phyloP scores from a whole-genome alignment of 2,113 vertebrate genomes.

The Neotragus moschatus region DNA sequence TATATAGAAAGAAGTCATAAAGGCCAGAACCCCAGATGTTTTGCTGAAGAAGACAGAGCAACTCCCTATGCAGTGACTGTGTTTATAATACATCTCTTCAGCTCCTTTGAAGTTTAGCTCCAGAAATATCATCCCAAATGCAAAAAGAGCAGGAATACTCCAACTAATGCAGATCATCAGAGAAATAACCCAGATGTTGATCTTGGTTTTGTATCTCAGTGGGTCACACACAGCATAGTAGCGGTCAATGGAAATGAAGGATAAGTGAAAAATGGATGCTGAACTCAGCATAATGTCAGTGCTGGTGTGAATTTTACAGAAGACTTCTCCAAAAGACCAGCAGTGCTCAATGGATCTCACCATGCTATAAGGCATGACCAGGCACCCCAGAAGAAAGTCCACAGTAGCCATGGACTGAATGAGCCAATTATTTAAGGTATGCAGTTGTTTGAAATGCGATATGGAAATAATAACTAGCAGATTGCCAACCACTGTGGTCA shows the following conservation, averaged over 20 bases:
- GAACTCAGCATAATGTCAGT: constrained; percentile 84
- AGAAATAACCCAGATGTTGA: constrained; percentile 72
- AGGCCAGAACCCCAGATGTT: constrained; percentile 78
- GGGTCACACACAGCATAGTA: constrained; percentile 85
- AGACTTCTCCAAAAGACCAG: constrained; percentile 86
- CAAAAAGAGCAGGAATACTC: constrained; percentile 81
- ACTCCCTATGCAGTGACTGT: constrained; percentile 76
- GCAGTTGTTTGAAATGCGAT: constrained; percentile 84
- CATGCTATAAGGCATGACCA: constrained; percentile 90
- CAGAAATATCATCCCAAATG: constrained; percentile 86
- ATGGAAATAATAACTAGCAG: constrained; percentile 85
- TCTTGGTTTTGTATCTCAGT: constrained; percentile 82
- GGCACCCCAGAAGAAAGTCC: constrained; percentile 83
- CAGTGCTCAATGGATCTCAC: constrained; percentile 84
- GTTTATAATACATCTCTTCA: constrained; percentile 76
- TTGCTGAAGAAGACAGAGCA: constrained; percentile 84
- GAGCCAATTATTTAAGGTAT: constrained; percentile 84
- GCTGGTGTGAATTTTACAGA: constrained; percentile 86
- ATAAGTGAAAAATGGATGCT: constrained; percentile 85
- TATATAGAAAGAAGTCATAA: constrained; percentile 83
- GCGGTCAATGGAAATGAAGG: constrained; percentile 86
- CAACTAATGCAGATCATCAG: constrained; percentile 85
- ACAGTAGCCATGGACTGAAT: constrained; percentile 84
- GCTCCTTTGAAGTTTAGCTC: constrained; percentile 82
- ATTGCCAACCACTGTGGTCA: constrained; percentile 84